Percentiles rank a stretch among this genome's conserved stretches.
Conservation (phyloP, 2,113 vertebrate genomes). For the Misgurnus mizolepis region DNA sequence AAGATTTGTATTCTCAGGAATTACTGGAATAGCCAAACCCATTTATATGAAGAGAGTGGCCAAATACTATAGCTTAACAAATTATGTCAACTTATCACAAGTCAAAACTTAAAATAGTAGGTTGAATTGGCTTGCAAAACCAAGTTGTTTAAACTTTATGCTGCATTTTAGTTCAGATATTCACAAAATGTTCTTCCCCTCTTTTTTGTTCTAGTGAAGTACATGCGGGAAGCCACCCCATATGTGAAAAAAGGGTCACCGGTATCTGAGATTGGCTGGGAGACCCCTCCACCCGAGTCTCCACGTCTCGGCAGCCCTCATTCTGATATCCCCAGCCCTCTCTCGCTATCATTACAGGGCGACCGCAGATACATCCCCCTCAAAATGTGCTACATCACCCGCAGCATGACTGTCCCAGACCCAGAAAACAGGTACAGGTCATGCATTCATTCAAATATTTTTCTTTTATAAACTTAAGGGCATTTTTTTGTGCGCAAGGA, state of each 20-base stretch:
- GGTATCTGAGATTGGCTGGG: constrained; percentile 94
- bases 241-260: constrained; percentile 95
- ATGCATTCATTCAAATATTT: constrained; percentile 27
- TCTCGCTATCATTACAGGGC: constrained; percentile 80
- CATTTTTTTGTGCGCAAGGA: too few species aligned
- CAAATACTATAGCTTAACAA: too few species aligned
- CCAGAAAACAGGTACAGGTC: constrained; percentile 87
- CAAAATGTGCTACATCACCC: constrained; percentile 90
- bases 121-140: too few species aligned
- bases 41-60: too few species aligned
- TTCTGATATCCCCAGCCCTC: constrained; percentile 64
- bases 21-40: too few species aligned
- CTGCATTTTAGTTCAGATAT: not conserved
- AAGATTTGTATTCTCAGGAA: too few species aligned
- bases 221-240: constrained; percentile 96
- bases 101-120: too few species aligned
- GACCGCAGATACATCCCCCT: constrained; percentile 89
- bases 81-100: too few species aligned
- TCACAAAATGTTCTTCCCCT: not conserved
- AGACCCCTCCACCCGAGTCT: constrained; percentile 90
- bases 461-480: not conserved
- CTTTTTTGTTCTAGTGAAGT: constrained; percentile 81
- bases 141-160: too few species aligned
- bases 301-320: constrained; percentile 79
- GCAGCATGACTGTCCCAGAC: constrained; percentile 83